A percentile compares a stretch with the other conserved stretches of the same genome.
Conservation (phyloP, 2,113 vertebrate species). For the Calonectris borealis region DNA sequence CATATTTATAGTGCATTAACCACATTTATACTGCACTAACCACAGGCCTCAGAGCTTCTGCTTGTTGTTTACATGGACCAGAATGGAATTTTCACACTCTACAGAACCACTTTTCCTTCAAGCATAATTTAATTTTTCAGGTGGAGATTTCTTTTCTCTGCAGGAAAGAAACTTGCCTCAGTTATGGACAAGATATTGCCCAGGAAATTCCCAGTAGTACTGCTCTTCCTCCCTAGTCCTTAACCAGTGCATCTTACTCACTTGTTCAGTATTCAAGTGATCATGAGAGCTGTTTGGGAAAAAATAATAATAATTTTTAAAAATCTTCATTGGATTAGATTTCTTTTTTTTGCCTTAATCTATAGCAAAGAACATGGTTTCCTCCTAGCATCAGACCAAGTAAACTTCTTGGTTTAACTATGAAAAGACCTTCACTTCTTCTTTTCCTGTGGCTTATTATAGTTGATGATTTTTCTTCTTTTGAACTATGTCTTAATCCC, state of each 20-base stretch:
- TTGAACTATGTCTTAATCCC: background rate
- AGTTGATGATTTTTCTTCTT: background rate
- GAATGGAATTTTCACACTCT: background rate
- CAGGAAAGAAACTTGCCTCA: background rate
- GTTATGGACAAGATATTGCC: background rate
- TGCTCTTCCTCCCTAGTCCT: background rate
- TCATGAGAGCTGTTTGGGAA: background rate
- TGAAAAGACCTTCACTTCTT: background rate
- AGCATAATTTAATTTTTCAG: background rate
- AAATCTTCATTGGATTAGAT: background rate
- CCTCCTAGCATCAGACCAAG: background rate
- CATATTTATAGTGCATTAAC: background rate
- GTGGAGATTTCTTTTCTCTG: background rate
- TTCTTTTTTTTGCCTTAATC: background rate
- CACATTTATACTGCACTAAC: background rate
- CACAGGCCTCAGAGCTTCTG: background rate
- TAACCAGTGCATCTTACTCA: background rate
- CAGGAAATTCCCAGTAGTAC: background rate
- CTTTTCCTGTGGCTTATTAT: background rate
- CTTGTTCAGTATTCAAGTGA: background rate
- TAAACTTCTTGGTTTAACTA: background rate
- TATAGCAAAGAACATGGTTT: background rate
- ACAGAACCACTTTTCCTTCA: background rate
- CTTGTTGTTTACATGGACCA: background rate
- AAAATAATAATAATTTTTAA: background rate